A percentile compares a stretch with the other conserved stretches of the same genome.
phyloP scores from a whole-genome alignment of 2,888 invertebrate genomes.

The Nemapogon koenigi region DNA sequence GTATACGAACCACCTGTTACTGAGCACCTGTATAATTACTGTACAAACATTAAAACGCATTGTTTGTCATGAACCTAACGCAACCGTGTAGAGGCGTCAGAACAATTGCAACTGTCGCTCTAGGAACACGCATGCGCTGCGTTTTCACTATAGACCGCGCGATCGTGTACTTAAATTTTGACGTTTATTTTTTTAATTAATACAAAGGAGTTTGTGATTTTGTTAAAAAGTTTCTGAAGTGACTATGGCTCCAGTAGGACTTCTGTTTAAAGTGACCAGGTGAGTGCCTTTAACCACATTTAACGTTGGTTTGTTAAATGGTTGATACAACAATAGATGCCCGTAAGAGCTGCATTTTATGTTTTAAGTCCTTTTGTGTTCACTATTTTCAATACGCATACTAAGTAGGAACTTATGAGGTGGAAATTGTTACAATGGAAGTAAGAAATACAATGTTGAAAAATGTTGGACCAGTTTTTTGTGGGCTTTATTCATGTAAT shows the following conservation, averaged over 20 bases:
- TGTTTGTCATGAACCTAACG: constrained; percentile 35
- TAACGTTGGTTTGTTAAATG: constrained; percentile 3
- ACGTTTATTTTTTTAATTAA: neutral
- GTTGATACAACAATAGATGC: neutral
- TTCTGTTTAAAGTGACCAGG: constrained; percentile 68
- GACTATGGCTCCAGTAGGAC: constrained; percentile 66
- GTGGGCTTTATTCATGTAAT: no score
- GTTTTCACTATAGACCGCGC: neutral
- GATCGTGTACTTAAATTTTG: constrained; percentile 10
- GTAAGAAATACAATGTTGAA: no score
- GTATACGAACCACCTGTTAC: constrained; percentile 5
- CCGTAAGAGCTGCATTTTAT: no score
- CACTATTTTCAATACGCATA: no score
- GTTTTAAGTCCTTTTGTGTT: neutral
- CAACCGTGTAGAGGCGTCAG: constrained; percentile 27
- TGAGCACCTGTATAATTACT: constrained; percentile 40
- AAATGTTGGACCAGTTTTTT: no score
- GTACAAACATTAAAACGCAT: constrained; percentile 26
- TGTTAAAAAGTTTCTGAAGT: constrained; percentile 17
- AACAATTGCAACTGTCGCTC: constrained; percentile 39
- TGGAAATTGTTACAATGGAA: no score
- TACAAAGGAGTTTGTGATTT: neutral
- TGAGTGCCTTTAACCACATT: no score
- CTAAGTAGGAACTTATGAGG: no score
- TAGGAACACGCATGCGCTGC: constrained; percentile 32